These are phyloP conservation scores for Mechanitis messenoides DNA, from an alignment of 2,888 invertebrate species.

Conservation along the genomic window DNA sequence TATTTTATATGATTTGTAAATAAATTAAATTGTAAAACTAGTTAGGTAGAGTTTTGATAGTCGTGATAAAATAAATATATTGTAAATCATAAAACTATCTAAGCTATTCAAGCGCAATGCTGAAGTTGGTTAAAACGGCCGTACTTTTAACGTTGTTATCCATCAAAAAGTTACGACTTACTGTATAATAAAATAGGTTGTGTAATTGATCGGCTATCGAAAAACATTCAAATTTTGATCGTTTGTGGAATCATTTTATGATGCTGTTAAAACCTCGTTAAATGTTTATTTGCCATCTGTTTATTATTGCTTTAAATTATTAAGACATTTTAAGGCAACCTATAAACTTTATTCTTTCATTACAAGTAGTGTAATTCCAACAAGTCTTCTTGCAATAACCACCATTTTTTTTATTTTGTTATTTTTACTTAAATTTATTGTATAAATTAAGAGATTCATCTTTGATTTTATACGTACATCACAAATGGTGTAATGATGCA, in stretches of 20 bases:
- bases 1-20: no score
- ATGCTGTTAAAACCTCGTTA: constrained; percentile 41
- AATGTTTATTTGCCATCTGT: constrained; percentile 33
- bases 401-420: no score
- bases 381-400: no score
- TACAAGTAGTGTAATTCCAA: background rate
- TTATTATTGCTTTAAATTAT: constrained; percentile 10
- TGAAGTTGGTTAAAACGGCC: constrained; percentile 3
- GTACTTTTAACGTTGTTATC: constrained; percentile 33
- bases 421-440: no score
- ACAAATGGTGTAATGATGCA: no score
- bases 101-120: background rate
- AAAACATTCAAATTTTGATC: constrained; percentile 44
- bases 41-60: no score
- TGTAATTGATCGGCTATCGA: constrained; percentile 40
- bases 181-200: constrained; percentile 39
- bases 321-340: no score
- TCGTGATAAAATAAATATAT: background rate
- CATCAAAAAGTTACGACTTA: constrained; percentile 30
- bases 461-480: no score
- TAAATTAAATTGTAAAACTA: no score
- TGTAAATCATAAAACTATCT: no score
- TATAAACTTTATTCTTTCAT: no score
- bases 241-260: constrained; percentile 37
- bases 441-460: no score